Evolutionary conservation across 2,797 vertebrate species (phyloP).

Genomic region (Aeoliscus strigatus): DNA sequence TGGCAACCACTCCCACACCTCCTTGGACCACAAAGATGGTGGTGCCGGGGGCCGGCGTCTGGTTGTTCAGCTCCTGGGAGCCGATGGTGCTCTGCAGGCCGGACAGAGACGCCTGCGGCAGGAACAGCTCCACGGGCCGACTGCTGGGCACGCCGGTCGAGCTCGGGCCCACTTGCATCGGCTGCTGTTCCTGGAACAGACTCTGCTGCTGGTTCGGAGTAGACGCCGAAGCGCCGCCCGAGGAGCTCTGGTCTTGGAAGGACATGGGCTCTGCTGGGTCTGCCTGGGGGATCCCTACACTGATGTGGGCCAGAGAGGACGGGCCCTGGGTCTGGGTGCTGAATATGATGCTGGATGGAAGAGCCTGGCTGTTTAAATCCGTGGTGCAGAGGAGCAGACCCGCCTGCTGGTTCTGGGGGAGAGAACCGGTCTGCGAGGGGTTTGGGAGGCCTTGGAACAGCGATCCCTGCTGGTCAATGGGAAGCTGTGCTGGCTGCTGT

Average conservation of each 20-base stretch:
- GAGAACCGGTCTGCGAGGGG: slow-evolving; percentile 56
- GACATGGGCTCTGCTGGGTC: slow-evolving; percentile 89
- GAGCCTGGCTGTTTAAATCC: slow-evolving; percentile 79
- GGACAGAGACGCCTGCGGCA: slow-evolving; percentile 89
- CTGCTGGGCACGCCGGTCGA: slow-evolving; percentile 78
- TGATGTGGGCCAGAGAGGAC: slow-evolving; percentile 68
- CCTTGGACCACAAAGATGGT: slow-evolving; percentile 87
- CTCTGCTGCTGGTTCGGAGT: slow-evolving; percentile 70
- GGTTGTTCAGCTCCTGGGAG: slow-evolving; percentile 86
- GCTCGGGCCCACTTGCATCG: slow-evolving; percentile 90
- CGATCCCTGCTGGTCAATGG: slow-evolving; percentile 65
- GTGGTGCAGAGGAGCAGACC: slow-evolving; percentile 84
- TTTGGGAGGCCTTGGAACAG: slow-evolving; percentile 73
- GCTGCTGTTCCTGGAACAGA: slow-evolving; percentile 90
- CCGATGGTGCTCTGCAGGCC: slow-evolving; percentile 84
- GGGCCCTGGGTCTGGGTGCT: slow-evolving; percentile 71
- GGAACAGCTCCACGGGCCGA: slow-evolving; percentile 89
- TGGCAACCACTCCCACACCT: slow-evolving; percentile 75
- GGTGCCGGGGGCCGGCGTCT: slow-evolving; percentile 65
- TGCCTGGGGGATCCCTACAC: slow-evolving; percentile 77
- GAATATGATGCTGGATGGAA: slow-evolving; percentile 80
- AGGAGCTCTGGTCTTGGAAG: slow-evolving; percentile 86
- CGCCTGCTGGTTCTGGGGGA: slow-evolving; percentile 75
- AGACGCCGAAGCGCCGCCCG: slow-evolving; percentile 66
- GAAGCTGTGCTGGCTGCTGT: slow-evolving; percentile 59